Evolutionary conservation across 2,888 invertebrate species (phyloP), one percentile per base, ranked within the genome.

Genomic region (Temnothorax ravouxi): DNA sequence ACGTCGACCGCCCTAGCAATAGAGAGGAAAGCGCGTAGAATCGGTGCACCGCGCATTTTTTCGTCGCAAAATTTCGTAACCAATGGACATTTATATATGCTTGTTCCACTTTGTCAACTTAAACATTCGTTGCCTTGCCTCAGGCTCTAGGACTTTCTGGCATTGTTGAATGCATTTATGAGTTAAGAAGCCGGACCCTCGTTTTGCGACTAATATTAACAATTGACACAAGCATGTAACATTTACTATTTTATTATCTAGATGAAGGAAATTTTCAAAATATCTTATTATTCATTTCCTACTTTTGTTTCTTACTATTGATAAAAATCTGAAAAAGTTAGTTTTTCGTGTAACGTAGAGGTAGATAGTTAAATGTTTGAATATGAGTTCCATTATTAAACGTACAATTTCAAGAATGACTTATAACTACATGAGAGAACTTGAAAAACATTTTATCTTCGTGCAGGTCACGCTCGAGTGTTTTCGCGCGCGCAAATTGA

Each of bases 21-120:
- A 34, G 47, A 86, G 77, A 83, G 84, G 86, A 88, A 88, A 83
- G 86, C 86, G 81, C 74, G 75, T 77, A 44, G 66, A 66, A 79
- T 62, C 79, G 29, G 44, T 21, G 29, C n/a, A 29, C n/a, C 47
- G 54, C 44, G 52, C 18, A 72, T 79, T 86, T 84, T 85, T 82
- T 38, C 47, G 25, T 54, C 79, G 41, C 59, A 44, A 50, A 82
- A 71, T 82, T 69, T 47, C 74, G 72, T 72, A 67, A 47, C n/a
- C 41, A n/a, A 13, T 71, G 52, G 38, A 50, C 66, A 8, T 47
- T 67, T 75, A 21, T 47, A 21, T 13, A 25, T 25, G 18, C 18
- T 66, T 8, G 13, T 69, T 67, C 25, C 18, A 52, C 38, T 67
- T 52, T 50, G 71, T 38, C 25, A 34, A n/a, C 25, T 50, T 76